Conservation (phyloP, 2,888 invertebrate species). For the Silvanus unidentatus region DNA sequence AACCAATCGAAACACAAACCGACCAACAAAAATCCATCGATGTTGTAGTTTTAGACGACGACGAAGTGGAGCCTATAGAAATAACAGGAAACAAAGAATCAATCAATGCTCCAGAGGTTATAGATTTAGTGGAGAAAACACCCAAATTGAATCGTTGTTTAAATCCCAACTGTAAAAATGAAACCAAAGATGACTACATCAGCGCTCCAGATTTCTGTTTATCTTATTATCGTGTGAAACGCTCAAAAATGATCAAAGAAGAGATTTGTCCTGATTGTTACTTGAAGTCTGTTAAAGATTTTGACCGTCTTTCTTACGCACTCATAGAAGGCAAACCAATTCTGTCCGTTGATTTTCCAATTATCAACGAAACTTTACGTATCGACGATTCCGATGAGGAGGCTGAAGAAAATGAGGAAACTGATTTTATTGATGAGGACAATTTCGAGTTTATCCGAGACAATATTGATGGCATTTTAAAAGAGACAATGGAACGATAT, state of each 20-base stretch:
- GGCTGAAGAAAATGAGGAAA: conserved; percentile 22
- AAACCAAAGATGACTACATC: conserved; percentile 34
- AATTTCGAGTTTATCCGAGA: conserved; percentile 44
- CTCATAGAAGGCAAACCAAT: conserved; percentile 28
- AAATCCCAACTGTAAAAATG: conserved; percentile 51
- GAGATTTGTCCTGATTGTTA: conserved; percentile 45
- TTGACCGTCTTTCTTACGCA: conserved; percentile 34
- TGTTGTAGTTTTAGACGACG: conserved; percentile 34
- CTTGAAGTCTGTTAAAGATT: conserved; percentile 37
- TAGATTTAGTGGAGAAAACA: conserved; percentile 36
- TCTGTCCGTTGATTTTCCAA: conserved; percentile 36
- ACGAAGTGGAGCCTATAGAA: conserved; percentile 23
- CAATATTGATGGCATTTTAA: conserved; percentile 46
- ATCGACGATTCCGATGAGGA: conserved; percentile 44
- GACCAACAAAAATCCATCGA: conserved; percentile 8
- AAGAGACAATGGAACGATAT: conserved; percentile 46
- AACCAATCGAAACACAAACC: conserved; percentile 2
- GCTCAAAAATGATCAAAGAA: conserved; percentile 36
- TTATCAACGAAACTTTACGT: conserved; percentile 43
- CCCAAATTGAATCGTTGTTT: conserved; percentile 47
- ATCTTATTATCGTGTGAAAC: conserved; percentile 43
- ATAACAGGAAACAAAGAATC: conserved; percentile 7
- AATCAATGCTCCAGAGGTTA: conserved; percentile 28
- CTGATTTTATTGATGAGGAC: conserved; percentile 29
- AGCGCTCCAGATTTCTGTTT: conserved; percentile 46